A percentile compares a stretch with the other conserved stretches of the same genome.
Evolutionary conservation across 2,797 vertebrate species (phyloP).

Genomic region (Lemur catta): DNA sequence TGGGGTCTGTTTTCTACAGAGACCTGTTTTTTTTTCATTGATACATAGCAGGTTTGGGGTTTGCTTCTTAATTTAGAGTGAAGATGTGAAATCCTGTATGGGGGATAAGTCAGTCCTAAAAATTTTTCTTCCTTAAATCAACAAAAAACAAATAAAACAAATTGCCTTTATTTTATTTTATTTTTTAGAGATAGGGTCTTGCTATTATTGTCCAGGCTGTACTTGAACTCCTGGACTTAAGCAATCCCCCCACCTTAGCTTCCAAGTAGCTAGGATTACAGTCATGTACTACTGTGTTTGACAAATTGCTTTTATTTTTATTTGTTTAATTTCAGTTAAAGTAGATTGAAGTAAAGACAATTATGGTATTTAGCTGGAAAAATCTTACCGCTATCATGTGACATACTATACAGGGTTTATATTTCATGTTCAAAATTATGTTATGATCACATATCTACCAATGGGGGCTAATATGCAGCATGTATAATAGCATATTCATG

Average conservation of each 20-base stretch:
- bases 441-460: not conserved
- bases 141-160: slow-evolving; percentile 2
- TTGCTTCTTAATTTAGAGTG: slow-evolving; percentile 34
- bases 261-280: not conserved
- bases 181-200: not conserved
- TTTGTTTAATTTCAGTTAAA: slow-evolving; percentile 34
- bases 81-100: not conserved
- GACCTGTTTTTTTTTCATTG: not conserved
- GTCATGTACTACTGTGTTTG: not conserved
- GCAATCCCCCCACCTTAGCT: not conserved
- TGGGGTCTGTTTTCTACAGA: not conserved
- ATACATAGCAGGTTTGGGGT: slow-evolving; percentile 13
- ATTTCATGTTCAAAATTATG: slow-evolving; percentile 7
- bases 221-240: not conserved
- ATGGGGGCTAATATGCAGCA: slow-evolving; percentile 11
- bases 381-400: not conserved
- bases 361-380: slow-evolving; percentile 28
- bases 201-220: not conserved
- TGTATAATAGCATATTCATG: not conserved
- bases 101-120: slow-evolving; percentile 19
- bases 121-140: not conserved
- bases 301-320: not conserved
- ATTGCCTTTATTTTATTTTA: not conserved
- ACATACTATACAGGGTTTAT: not conserved
- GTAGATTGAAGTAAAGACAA: slow-evolving; percentile 5